phyloP scores from a whole-genome alignment of 2,888 invertebrate species.

The Xylocampa areola region DNA sequence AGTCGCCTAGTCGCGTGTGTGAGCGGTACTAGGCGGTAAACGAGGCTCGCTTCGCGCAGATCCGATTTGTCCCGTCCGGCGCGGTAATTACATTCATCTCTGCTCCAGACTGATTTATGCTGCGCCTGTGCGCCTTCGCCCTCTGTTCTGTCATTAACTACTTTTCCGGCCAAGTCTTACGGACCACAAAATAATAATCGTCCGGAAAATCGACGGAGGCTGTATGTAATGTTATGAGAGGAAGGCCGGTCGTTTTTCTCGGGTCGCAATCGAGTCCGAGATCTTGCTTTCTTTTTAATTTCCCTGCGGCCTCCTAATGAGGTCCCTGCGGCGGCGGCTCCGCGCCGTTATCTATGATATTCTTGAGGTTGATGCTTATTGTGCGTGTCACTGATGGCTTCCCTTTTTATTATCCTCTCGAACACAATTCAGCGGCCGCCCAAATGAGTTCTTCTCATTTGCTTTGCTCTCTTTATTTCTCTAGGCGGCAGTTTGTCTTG shows the following conservation, averaged over 20 bases:
- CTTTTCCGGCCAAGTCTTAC: constrained; percentile 85
- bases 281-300: constrained; percentile 90
- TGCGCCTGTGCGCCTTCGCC: constrained; percentile 68
- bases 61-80: constrained; percentile 77
- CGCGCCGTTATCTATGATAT: constrained; percentile 89
- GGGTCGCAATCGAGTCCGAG: constrained; percentile 88
- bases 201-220: constrained; percentile 88
- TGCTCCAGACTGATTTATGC: constrained; percentile 81
- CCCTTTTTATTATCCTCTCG: constrained; percentile 90
- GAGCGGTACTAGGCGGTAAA: constrained; percentile 49
- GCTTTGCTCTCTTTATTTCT: constrained; percentile 89
- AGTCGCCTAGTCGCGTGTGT: constrained; percentile 13
- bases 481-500: constrained; percentile 88
- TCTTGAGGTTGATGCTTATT: constrained; percentile 90
- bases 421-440: constrained; percentile 88
- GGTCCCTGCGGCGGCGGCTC: constrained; percentile 83
- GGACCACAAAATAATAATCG: constrained; percentile 90
- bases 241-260: constrained; percentile 85
- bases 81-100: constrained; percentile 81
- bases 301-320: constrained; percentile 90
- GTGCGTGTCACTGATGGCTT: constrained; percentile 90
- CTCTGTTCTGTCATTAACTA: constrained; percentile 81
- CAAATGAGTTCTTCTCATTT: constrained; percentile 89
- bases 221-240: constrained; percentile 90
- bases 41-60: constrained; percentile 62